Conservation (phyloP, 1,140 invertebrate species). For the Bombus turneri region DNA sequence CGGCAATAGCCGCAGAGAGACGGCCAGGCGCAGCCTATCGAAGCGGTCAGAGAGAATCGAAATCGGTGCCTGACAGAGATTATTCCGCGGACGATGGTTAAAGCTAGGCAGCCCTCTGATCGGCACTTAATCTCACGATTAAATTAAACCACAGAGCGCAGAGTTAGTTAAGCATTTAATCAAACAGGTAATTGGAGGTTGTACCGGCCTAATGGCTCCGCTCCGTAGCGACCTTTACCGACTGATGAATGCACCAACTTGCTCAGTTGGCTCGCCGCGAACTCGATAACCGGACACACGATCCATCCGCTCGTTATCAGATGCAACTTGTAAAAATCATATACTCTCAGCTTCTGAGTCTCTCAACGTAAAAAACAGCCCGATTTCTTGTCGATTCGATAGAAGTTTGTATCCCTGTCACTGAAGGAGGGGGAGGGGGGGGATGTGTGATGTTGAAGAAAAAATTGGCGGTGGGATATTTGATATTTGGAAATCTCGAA, state of each 20-base stretch:
- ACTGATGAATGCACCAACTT: conserved; percentile 74
- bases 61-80: conserved; percentile 72
- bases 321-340: conserved; percentile 44
- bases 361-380: neutral
- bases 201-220: conserved; percentile 76
- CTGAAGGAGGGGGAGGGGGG: too few relatives aligned
- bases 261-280: conserved; percentile 33
- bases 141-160: conserved; percentile 81
- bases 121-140: conserved; percentile 80
- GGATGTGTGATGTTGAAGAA: neutral
- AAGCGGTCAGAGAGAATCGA: conserved; percentile 49
- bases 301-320: conserved; percentile 60
- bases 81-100: conserved; percentile 72
- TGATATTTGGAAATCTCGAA: neutral
- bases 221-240: conserved; percentile 66
- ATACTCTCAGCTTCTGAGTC: neutral
- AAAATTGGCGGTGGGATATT: neutral
- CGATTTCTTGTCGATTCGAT: neutral
- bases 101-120: conserved; percentile 63
- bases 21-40: neutral
- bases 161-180: conserved; percentile 82
- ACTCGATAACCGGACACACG: conserved; percentile 59
- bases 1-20: conserved; percentile 13
- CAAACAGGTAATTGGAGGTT: conserved; percentile 81
- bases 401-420: neutral